Evolutionary conservation across 2,113 vertebrate species (phyloP), one percentile per base, ranked within the genome.

Genomic region (Bathybates hornii): DNA sequence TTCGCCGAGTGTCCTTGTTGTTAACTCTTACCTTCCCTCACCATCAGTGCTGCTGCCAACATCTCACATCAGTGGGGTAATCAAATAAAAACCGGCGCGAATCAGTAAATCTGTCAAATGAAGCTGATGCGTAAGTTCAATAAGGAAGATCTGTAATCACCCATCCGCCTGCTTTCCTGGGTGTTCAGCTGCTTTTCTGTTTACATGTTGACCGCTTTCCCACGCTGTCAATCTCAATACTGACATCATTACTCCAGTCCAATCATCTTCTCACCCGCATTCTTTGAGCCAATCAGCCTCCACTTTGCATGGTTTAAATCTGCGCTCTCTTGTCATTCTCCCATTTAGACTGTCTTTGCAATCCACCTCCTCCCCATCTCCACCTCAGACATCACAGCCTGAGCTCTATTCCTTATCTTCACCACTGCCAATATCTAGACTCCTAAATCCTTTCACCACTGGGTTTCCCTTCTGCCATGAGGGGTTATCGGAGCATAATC

Each of bases 1-100:
- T 57, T 83, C 50, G 16, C 85, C 7, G 73, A 32, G 88, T 86
- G 93, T 92, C 95, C 95, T 96, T 96, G 95, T 96, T 83, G 86
- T 86, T 89, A 91, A 89, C 92, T 92, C 87, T 94, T 90, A 91
- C 87, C 88, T 89, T 92, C 92, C 80, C 85, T 91, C 88, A 87
- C 82, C 90, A 92, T 94, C 91, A 90, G 53, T 29, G 8, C 86
- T 29, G 48, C 89, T 92, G 93, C 94, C 92, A 95, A 89, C 85
- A 61, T 87, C 78, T 87, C 80, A 71, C 89, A 91, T 95, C 92
- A 91, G 88, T 83, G 85, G 17, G 7, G 54, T 94, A 95, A 95
- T 95, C 89, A 84, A 95, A 95, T 95, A 91, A 93, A 76, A 86
- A 78, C 38, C 6, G 5, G 66, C 48, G 80, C 6, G 34, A 95